phyloP scores from a whole-genome alignment of 2,113 vertebrate genomes.

The Limanda limanda region DNA sequence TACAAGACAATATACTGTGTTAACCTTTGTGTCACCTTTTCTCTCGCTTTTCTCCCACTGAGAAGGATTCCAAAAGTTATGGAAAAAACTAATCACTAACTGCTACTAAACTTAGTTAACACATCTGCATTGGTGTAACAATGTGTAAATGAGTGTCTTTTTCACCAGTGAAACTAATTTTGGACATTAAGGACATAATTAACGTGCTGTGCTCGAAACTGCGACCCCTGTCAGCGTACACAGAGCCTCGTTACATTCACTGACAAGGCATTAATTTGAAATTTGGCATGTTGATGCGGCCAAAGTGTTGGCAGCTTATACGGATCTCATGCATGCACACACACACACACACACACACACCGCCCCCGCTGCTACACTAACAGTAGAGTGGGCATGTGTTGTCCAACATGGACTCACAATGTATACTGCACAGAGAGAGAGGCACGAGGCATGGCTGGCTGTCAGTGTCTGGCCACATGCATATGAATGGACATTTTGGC shows the following conservation, averaged over 20 bases:
- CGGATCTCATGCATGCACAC: slow-evolving; percentile 76
- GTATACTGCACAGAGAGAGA: slow-evolving; percentile 42
- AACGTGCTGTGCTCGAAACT: slow-evolving; percentile 86
- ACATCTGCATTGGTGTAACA: slow-evolving; percentile 87
- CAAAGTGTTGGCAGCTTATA: slow-evolving; percentile 85
- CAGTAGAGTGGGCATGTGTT: slow-evolving; percentile 76
- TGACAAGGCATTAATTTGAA: slow-evolving; percentile 95
- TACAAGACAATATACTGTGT: slow-evolving; percentile 4
- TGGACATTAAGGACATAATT: slow-evolving; percentile 93
- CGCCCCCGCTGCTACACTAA: slow-evolving; percentile 38
- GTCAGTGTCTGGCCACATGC: slow-evolving; percentile 66
- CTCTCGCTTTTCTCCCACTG: not conserved
- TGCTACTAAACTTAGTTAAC: slow-evolving; percentile 82
- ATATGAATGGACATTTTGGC: slow-evolving; percentile 78
- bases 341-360: slow-evolving; percentile 21
- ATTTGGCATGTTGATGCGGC: slow-evolving; percentile 86
- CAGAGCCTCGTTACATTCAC: slow-evolving; percentile 88
- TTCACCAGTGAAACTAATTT: slow-evolving; percentile 84
- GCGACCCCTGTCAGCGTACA: slow-evolving; percentile 83
- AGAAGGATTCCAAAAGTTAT: not conserved
- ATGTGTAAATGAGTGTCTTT: slow-evolving; percentile 94
- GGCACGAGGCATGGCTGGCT: slow-evolving; percentile 37
- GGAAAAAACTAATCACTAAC: not conserved
- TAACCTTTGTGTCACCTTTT: slow-evolving; percentile 6
- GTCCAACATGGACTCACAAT: slow-evolving; percentile 79